phyloP scores from a whole-genome alignment of 2,888 invertebrate genomes.

The Noctua janthe region DNA sequence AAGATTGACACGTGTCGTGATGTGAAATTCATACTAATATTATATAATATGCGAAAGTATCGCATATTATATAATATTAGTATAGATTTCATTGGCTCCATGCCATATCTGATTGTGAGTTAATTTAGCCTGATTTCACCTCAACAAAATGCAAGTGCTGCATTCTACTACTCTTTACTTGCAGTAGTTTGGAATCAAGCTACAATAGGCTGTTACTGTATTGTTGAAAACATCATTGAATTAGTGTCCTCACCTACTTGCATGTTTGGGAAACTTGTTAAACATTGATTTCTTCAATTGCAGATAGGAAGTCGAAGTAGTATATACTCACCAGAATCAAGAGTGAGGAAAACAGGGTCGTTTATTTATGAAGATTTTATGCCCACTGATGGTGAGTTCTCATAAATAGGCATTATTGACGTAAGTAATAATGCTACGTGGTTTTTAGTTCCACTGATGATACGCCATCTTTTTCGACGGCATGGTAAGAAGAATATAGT shows the following conservation, averaged over 20 bases:
- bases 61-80: neutral
- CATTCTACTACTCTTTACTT: neutral
- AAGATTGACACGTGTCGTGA: neutral
- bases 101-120: neutral
- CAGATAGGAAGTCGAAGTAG: slow-evolving; percentile 99
- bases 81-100: neutral
- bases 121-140: neutral
- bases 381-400: slow-evolving; percentile 98
- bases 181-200: neutral
- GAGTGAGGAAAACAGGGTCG: slow-evolving; percentile 98
- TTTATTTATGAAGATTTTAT: slow-evolving; percentile 99
- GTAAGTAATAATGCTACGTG: slow-evolving; percentile 36
- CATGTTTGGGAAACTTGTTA: neutral
- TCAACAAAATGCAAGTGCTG: neutral
- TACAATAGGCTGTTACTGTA: neutral
- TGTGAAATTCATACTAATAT: neutral
- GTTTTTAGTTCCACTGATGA: slow-evolving; percentile 38
- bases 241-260: neutral
- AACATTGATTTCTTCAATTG: slow-evolving; percentile 38
- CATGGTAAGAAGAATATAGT: slow-evolving; percentile 38
- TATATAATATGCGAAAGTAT: neutral
- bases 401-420: slow-evolving; percentile 24
- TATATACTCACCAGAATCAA: slow-evolving; percentile 99
- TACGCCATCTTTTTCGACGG: slow-evolving; percentile 27
- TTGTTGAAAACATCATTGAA: neutral